These are phyloP conservation scores for Fratercula arctica DNA, from an alignment of 2,797 vertebrate species.

Conservation along the genomic window DNA sequence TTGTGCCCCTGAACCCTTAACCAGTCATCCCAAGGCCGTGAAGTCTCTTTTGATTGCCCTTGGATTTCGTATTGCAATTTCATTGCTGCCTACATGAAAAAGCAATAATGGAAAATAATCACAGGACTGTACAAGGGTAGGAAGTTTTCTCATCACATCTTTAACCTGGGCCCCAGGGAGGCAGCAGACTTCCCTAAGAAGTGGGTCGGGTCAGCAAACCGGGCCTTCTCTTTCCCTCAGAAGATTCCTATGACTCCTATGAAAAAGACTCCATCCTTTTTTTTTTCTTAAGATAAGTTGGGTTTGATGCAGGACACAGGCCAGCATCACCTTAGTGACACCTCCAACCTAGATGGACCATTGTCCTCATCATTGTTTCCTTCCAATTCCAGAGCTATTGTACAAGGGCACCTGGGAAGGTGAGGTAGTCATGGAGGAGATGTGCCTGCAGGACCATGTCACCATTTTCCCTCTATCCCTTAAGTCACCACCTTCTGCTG, in stretches of 20 bases:
- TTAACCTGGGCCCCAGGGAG: not conserved
- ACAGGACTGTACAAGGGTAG: not conserved
- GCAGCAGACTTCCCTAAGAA: not conserved
- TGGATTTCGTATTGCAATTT: not conserved
- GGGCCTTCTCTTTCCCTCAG: not conserved
- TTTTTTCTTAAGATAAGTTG: not conserved
- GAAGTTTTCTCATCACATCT: not conserved
- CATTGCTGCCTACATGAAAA: not conserved
- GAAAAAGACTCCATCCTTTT: not conserved
- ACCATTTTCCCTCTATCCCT: not conserved
- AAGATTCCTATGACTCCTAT: not conserved
- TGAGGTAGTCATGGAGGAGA: not conserved
- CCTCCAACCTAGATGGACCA: not conserved
- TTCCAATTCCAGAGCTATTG: not conserved
- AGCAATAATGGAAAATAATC: not conserved
- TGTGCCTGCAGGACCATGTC: not conserved
- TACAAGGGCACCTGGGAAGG: not conserved
- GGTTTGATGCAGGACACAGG: not conserved
- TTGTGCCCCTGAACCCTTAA: not conserved
- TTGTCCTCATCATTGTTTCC: fast-evolving
- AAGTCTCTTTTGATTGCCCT: not conserved
- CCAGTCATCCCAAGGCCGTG: not conserved
- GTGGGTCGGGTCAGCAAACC: not conserved
- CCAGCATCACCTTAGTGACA: not conserved
- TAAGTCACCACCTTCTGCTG: not conserved